Evolutionary conservation across 2,888 invertebrate genomes (phyloP).

Genomic region (Belgica antarctica): DNA sequence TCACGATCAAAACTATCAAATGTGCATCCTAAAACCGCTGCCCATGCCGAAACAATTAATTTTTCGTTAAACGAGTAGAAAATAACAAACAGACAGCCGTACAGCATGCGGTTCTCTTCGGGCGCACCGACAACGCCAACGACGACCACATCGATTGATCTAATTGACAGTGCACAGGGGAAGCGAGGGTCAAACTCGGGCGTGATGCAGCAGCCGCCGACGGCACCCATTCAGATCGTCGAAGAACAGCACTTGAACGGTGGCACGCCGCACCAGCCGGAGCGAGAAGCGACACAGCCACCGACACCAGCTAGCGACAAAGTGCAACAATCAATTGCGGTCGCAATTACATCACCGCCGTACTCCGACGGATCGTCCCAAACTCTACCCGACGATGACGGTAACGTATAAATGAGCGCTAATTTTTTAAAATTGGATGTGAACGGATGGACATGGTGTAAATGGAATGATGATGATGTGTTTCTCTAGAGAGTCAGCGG

Average conservation of each 20-base stretch:
- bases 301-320: conserved; percentile 1
- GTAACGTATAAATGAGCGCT: conserved; percentile 40
- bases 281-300: background rate
- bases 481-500: background rate
- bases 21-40: background rate
- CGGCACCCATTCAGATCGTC: conserved; percentile 30
- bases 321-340: conserved; percentile 9
- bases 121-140: conserved; percentile 33
- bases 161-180: conserved; percentile 33
- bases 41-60: no score
- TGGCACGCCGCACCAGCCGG: background rate
- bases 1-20: background rate
- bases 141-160: conserved; percentile 40
- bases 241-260: conserved; percentile 28
- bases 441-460: conserved; percentile 39
- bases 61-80: background rate
- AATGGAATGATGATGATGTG: conserved; percentile 36
- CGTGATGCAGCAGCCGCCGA: background rate
- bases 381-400: conserved; percentile 28
- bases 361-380: conserved; percentile 7
- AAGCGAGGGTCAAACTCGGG: conserved; percentile 30
- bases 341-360: conserved; percentile 27
- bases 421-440: conserved; percentile 35
- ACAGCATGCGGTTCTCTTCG: conserved; percentile 39
- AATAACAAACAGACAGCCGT: conserved; percentile 34